These are phyloP conservation scores for Horisme vitalbata DNA, from an alignment of 2,888 invertebrate genomes.

Conservation along the genomic window DNA sequence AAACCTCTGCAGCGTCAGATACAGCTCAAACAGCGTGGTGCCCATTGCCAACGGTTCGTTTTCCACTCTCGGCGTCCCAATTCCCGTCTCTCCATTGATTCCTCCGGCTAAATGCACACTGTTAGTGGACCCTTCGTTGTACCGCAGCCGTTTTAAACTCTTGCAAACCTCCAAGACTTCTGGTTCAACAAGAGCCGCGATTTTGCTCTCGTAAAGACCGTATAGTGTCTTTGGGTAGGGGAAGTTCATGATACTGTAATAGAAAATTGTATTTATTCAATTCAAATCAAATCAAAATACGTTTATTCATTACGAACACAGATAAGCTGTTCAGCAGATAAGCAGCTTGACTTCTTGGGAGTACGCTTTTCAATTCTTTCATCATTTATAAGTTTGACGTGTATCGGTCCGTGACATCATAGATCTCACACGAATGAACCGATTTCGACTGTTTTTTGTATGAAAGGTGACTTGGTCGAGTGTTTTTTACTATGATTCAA, in stretches of 20 bases:
- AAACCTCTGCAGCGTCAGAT: slow-evolving; percentile 94
- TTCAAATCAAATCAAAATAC: too few species aligned
- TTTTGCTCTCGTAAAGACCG: slow-evolving; percentile 87
- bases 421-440: too few species aligned
- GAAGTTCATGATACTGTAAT: slow-evolving; percentile 86
- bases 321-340: too few species aligned
- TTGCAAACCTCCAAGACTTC: slow-evolving; percentile 89
- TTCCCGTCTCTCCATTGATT: slow-evolving; percentile 74
- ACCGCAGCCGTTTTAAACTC: slow-evolving; percentile 85
- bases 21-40: slow-evolving; percentile 95
- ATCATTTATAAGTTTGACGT: too few species aligned
- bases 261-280: slow-evolving; percentile 8
- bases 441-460: too few species aligned
- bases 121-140: slow-evolving; percentile 70
- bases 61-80: slow-evolving; percentile 72
- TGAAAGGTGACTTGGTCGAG: too few species aligned
- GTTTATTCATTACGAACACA: too few species aligned
- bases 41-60: slow-evolving; percentile 90
- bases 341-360: too few species aligned
- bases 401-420: too few species aligned
- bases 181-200: slow-evolving; percentile 87
- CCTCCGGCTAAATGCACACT: slow-evolving; percentile 77
- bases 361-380: too few species aligned
- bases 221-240: slow-evolving; percentile 89
- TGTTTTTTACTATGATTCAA: too few species aligned